Evolutionary conservation across 2,888 invertebrate species (phyloP), one percentile per base, ranked within the genome.

Genomic region (Ommatoiulus sabulosus): DNA sequence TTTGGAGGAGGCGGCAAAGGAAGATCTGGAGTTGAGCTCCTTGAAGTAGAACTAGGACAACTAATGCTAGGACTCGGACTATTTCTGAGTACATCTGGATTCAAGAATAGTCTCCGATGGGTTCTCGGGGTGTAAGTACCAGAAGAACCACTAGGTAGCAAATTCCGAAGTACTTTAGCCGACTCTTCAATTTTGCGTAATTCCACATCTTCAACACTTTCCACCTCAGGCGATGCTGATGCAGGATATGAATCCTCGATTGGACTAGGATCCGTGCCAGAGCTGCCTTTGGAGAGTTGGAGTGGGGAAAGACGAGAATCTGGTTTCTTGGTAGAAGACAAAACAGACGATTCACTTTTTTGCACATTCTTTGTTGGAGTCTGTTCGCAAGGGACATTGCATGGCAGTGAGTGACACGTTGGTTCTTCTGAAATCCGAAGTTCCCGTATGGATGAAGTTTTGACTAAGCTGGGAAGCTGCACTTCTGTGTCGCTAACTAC

Each of bases 1-100:
- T 87, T 63, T 12, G 94, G 94, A 3, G 90, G 90, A 0, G 94
- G 94, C 0, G 95, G 95, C 5, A 95, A 95, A 1, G 95, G 95
- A 0, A 95, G 95, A 0, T 90, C 90, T 4, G 90, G 90, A 84
- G 89, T 90, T 12, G 84, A 84, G 44, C 44, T 44, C n/a, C 87
- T 87, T 20, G 87, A 87, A 52, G n/a, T 87, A 6, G 48, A 24
- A 86, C 86, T 86, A n/a, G 43, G 86, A 44, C 86, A 86, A 86
- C 86, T 44, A 10, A 86, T 10, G 52, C 87, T 87, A 15, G 87
- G 87, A 48, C 87, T 48, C 17, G 87, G 87, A 52, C 87, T 87
- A 20, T 44, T 87, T 87, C 87, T 87, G 17, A 48, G 87, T 35
- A n/a, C 52, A n/a, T 87, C 87, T 6, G n/a, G 35, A 15, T 15